A percentile compares a stretch with the other conserved stretches of the same genome.
Conservation (phyloP, 37 sponge, comb jelly and placozoan genomes). For the Crambe crambe region DNA sequence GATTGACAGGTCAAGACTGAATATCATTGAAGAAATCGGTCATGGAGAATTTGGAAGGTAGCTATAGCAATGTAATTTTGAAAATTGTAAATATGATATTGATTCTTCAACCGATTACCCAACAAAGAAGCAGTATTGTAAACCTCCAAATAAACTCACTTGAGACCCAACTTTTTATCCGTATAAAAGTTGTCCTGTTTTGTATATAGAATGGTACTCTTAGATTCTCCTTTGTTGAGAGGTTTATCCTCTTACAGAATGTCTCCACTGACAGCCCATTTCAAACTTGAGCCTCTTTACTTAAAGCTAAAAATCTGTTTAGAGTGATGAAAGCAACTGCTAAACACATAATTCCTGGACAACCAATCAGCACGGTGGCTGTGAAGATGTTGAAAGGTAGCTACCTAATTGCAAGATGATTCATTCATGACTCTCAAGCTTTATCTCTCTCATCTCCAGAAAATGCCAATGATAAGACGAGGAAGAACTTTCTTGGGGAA, state of each 20-base stretch:
- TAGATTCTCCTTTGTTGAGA: too few relatives aligned
- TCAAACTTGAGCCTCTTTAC: too few relatives aligned
- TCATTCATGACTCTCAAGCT: background rate
- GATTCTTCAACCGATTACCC: too few relatives aligned
- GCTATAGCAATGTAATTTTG: too few relatives aligned
- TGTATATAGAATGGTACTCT: too few relatives aligned
- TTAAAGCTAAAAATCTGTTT: background rate
- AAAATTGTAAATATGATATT: background rate
- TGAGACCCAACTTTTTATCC: too few relatives aligned
- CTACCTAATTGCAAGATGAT: background rate
- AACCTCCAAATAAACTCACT: too few relatives aligned
- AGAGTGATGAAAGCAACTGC: constrained; percentile 40
- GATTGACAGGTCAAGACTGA: constrained; percentile 2
- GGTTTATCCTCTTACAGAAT: too few relatives aligned
- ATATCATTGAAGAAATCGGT: constrained; percentile 20
- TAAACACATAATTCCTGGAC: constrained; percentile 21
- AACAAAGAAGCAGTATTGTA: too few relatives aligned
- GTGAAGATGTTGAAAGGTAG: constrained; percentile 59
- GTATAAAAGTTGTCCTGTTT: too few relatives aligned
- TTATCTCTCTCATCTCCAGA: constrained; percentile 5
- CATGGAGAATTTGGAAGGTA: constrained; percentile 59
- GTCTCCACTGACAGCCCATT: too few relatives aligned
- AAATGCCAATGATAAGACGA: constrained; percentile 4
- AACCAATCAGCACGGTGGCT: constrained; percentile 37
- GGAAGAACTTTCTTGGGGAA: constrained; percentile 53